phyloP scores from a whole-genome alignment of 2,113 vertebrate species.

The Pseudonaja textilis region DNA sequence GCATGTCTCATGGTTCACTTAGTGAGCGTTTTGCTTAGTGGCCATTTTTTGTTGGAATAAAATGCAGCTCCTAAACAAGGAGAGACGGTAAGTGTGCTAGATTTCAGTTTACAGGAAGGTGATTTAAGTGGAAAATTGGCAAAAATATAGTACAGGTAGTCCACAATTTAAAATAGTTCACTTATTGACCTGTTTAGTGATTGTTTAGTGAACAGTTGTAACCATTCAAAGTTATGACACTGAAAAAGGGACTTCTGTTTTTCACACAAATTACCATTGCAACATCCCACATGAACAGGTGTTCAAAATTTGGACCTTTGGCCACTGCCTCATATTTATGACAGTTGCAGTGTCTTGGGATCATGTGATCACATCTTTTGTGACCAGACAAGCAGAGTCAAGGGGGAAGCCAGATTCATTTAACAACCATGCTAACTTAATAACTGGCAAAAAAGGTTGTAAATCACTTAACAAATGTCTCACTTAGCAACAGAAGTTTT shows the following conservation, averaged over 20 bases:
- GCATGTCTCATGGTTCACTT: not conserved
- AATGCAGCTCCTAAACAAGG: not conserved
- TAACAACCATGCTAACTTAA: not conserved
- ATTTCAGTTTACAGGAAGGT: not conserved
- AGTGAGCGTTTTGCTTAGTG: not conserved
- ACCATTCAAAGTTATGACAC: not conserved
- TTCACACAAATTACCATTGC: not conserved
- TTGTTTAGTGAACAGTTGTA: not conserved
- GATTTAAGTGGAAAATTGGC: not conserved
- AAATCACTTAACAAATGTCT: not conserved
- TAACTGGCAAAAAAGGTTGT: not conserved
- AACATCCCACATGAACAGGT: not conserved
- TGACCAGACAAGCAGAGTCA: not conserved
- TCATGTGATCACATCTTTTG: not conserved
- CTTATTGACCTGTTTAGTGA: not conserved
- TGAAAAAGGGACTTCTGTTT: not conserved
- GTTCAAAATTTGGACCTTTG: not conserved
- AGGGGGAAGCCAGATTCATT: not conserved
- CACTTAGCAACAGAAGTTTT: not conserved
- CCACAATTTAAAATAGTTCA: not conserved
- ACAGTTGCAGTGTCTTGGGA: not conserved
- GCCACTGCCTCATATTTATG: not conserved
- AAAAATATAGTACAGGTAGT: not conserved
- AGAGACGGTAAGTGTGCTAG: not conserved
- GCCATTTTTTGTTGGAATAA: not conserved